These are phyloP conservation scores for Saimiri boliviensis DNA, from an alignment of 2,113 vertebrate species.

Conservation along the genomic window DNA sequence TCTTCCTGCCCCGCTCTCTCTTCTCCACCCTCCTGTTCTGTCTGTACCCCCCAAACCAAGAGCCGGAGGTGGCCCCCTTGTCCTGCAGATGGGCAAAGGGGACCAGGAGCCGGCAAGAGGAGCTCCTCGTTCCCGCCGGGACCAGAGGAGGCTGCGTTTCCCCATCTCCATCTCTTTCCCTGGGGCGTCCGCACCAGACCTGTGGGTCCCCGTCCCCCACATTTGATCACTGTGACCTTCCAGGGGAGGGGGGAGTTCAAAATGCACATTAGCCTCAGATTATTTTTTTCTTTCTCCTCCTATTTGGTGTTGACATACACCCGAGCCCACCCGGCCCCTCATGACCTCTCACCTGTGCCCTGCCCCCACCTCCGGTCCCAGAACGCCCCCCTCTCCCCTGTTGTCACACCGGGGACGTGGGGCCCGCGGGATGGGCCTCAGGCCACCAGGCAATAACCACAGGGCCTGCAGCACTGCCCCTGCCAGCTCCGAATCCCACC, in stretches of 20 bases:
- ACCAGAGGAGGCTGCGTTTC: not conserved
- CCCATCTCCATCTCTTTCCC: not conserved
- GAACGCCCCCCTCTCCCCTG: not conserved
- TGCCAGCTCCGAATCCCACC: not conserved
- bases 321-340: not conserved
- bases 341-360: constrained; percentile 22
- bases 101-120: not conserved
- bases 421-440: constrained; percentile 7
- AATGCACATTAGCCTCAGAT: constrained; percentile 13
- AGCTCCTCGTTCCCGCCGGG: not conserved
- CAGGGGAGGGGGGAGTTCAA: not conserved
- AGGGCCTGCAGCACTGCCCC: not conserved
- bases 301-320: not conserved
- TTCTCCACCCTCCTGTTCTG: not conserved
- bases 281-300: not conserved
- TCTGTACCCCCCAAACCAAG: not conserved
- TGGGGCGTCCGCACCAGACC: not conserved
- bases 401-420: not conserved
- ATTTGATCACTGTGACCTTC: constrained; percentile 72
- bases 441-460: constrained; percentile 73
- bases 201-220: not conserved
- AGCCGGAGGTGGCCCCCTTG: not conserved
- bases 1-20: not conserved
- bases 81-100: not conserved
- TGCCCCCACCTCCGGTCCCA: not conserved